Base-by-base conservation (phyloP, 2,113 vertebrate genomes). In the Gavialis gangeticus region DNA sequence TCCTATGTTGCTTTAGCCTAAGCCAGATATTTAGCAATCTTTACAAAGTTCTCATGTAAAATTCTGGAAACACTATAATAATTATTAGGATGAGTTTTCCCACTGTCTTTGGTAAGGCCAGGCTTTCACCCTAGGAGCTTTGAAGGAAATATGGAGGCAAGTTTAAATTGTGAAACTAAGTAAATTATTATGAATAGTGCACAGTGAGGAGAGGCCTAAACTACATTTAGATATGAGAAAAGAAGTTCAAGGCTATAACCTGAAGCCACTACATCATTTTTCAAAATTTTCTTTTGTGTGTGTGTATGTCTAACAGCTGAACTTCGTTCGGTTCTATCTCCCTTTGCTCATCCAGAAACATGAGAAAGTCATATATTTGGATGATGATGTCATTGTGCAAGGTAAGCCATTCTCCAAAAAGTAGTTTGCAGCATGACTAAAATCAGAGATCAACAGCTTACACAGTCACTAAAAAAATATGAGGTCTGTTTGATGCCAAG, bases 301-400 rank as follows among this genome's bases (percentile, higher is more conserved):
- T 91, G 93, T 94, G 34, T 89, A 91, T 93, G 69, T 97, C 92
- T 94, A 95, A 95, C 97, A 99, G 99, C 98, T 99, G 88, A 99
- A 99, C 96, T 99, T 99, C 81, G 99, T 99, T 67, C 98, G 99
- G 75, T 99, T 99, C 97, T 99, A 99, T 96, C 97, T 99, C 60
- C 99, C 99, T 37, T 96, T 99, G 92, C 99, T 99, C 25, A 97
- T 98, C 91, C 98, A 98, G 88, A 98, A 97, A 83, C 99, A 99
- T 1, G 97, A 98, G 89, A 99, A 98, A 96, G 98, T 99, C 85
- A 98, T 99, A 96, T 99, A 99, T 96, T 91, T 99, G 92, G 99
- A 99, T 30, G 99, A 99, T 91, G 99, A 99, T 62, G 95, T 99
- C 80, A 99, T 99, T 76, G 99, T 99, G n/a, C 99, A 99, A 98